Evolutionary conservation across 2,113 vertebrate genomes (phyloP).

Genomic region (Progne subis): DNA sequence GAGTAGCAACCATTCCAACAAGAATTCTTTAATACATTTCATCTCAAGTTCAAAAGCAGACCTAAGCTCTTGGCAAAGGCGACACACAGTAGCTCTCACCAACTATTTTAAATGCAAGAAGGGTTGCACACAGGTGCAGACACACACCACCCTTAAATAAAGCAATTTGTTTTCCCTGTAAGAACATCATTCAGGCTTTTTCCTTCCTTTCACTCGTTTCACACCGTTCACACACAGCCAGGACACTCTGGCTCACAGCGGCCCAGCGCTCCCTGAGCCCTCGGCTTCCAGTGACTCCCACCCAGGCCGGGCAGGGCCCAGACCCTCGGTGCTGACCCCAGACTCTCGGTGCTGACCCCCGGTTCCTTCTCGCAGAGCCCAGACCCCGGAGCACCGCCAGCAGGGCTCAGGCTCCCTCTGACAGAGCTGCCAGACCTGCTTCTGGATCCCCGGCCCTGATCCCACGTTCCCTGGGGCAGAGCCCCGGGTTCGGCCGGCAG

Average conservation of each 20-base stretch:
- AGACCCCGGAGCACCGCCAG: not conserved
- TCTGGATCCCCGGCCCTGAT: no score
- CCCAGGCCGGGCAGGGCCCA: not conserved
- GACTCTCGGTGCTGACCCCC: not conserved
- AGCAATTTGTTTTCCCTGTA: fast-evolving
- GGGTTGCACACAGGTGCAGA: no score
- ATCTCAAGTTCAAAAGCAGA: not conserved
- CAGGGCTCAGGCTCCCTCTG: no score
- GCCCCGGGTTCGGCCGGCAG: no score
- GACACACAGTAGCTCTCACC: fast-evolving
- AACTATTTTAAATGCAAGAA: not conserved
- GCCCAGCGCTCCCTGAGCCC: not conserved
- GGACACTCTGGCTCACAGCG: not conserved
- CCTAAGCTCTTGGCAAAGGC: not conserved
- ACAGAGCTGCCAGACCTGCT: not conserved
- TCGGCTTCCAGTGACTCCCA: not conserved
- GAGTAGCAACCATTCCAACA: not conserved
- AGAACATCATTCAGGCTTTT: fast-evolving
- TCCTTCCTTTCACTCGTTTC: not conserved
- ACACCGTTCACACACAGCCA: not conserved
- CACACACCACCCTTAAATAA: not conserved
- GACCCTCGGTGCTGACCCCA: no score
- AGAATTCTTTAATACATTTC: not conserved
- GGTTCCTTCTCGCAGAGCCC: not conserved
- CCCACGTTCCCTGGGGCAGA: not conserved